Evolutionary conservation across 2,797 vertebrate species (phyloP), one percentile per base, ranked within the genome.

Genomic region (Prunella strophiata): DNA sequence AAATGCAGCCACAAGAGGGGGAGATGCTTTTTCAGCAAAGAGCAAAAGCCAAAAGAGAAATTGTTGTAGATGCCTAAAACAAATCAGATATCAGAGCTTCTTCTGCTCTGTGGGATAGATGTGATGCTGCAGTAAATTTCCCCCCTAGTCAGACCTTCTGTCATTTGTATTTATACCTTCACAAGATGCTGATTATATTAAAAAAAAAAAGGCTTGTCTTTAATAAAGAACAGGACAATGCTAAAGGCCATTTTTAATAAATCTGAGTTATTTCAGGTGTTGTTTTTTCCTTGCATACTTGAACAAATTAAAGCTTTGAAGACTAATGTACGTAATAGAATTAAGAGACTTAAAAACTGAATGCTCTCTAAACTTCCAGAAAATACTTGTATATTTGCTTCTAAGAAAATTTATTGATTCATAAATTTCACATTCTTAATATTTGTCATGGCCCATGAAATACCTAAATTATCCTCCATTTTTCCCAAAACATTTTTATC

Each of bases 1-100:
- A 98, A 98, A 97, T 94, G 85, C 91, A 96, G 92, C 94, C 52
- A 47, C 91, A 94, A 78, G 84, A 63, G 17, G 27, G 38, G 51
- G 40, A 93, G 77, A 80, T n/a, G 36, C 10, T 79, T 92, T 93
- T 75, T 63, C 58, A 88, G 20, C 42, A 59, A 79, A 81, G 48
- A 86, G 32, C 13, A 93, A 88, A 90, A 81, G 9, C 16, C 34
- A 47, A 51, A 26, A 78, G 9, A 73, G 42, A 32, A 82, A 59
- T 25, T 23, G 7, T 29, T 75, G 18, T 54, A 43, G 25, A 52
- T 50, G 30, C 7, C 22, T 73, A 59, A 76, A 63, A n/a, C 0
- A 0, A 3, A 18, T 45, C 0, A 1, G 59, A 17, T 45, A 71
- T 20, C 55, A 57, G 52, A 88, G 51, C 14, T 16, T 45, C 58